phyloP scores from a whole-genome alignment of 2,888 invertebrate genomes.

The Alsophila aescularia region DNA sequence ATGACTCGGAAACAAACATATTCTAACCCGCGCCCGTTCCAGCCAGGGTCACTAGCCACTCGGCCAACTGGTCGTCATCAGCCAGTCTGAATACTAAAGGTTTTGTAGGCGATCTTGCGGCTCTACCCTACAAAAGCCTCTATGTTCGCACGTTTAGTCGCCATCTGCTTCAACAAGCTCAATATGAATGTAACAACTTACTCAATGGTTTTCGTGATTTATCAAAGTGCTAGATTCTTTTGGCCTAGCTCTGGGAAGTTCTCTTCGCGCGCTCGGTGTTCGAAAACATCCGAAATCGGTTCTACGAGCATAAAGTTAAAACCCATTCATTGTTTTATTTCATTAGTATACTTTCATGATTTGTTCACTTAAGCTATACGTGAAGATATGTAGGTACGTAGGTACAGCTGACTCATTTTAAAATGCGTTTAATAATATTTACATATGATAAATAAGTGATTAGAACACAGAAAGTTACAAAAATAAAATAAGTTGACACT shows the following conservation, averaged over 20 bases:
- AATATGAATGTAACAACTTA: conserved; percentile 43
- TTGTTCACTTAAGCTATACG: neutral
- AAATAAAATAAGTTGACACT: too few relatives aligned
- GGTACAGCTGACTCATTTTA: neutral
- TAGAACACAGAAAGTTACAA: too few relatives aligned
- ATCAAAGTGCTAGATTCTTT: conserved; percentile 10
- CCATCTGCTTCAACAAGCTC: conserved; percentile 35
- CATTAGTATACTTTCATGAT: neutral
- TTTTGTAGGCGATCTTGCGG: conserved; percentile 34
- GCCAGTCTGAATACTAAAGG: conserved; percentile 16
- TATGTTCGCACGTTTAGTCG: conserved; percentile 39
- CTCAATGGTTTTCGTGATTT: conserved; percentile 36
- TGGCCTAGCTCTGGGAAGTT: neutral
- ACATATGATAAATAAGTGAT: too few relatives aligned
- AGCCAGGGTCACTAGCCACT: too few relatives aligned
- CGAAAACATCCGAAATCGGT: neutral
- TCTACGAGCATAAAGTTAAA: neutral
- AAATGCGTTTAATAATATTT: neutral
- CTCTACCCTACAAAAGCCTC: conserved; percentile 35
- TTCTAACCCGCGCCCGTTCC: too few relatives aligned
- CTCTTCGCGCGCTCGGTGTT: neutral
- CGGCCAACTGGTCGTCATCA: too few relatives aligned
- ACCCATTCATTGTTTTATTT: neutral
- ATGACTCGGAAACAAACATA: too few relatives aligned
- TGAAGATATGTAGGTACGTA: neutral